Evolutionary conservation across 2,888 invertebrate genomes (phyloP), one percentile per base, ranked within the genome.

Genomic region (Tachina lurida): DNA sequence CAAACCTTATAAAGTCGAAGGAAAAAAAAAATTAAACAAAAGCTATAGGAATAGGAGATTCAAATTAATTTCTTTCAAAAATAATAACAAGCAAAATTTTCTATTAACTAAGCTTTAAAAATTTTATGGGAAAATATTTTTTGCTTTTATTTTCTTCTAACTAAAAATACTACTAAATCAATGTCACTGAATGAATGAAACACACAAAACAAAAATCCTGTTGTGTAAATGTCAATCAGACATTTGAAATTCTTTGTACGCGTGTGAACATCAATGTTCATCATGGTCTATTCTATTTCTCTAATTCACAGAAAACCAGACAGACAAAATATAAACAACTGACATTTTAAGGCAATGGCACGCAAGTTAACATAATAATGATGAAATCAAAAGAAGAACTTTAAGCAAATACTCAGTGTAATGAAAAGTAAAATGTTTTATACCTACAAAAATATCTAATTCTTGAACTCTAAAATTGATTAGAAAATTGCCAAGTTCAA

Each of bases 221-320:
- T 86, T 76, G 75, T 85, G 73, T 78, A 83, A 86, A 83, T 83
- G 85, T 86, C n/a, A n/a, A n/a, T n/a, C 83, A 86, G 19, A 78
- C 62, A 82, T 71, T 74, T 82, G 60, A 83, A 71, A 67, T 73
- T 77, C 56, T 47, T 71, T 47, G 19, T 71, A 62, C 41, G 58
- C 43, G 71, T 71, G 71, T 56, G 54, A 63, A 79, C 63, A 71
- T 62, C 39, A 70, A 75, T 68, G 19, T 74, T 47, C 39, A 43
- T 47, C 54, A 68, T 22, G 70, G 31, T 62, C 60, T 47, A n/a
- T 74, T 62, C 62, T 62, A 41, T 62, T 12, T 49, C 41, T 49
- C 41, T 12, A 12, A 47, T 41, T 41, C 39, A 19, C 56, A 65
- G 47, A 52, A 49, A 58, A 19, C 41, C 43, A 15, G 49, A 77